Conservation (phyloP, 2,797 vertebrate species). For the Bradypus variegatus region DNA sequence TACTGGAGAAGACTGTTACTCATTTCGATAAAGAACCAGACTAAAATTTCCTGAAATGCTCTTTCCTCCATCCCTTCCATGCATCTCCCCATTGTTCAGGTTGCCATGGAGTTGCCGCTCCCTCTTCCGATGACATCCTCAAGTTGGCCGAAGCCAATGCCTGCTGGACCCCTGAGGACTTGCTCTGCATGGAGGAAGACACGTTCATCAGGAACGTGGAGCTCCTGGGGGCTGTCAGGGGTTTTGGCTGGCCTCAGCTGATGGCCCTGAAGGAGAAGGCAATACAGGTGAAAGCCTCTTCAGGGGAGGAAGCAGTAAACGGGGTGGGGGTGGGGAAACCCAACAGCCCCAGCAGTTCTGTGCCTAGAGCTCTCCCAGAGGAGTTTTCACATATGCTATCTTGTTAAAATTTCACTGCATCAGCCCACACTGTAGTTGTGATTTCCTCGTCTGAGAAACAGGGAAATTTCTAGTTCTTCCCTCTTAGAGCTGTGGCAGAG, state of each 20-base stretch:
- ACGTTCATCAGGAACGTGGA: slow-evolving; percentile 74
- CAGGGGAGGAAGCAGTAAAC: slow-evolving; percentile 5
- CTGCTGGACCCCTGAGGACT: slow-evolving; percentile 74
- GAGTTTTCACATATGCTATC: background rate
- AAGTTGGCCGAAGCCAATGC: slow-evolving; percentile 75
- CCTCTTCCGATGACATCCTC: slow-evolving; percentile 72
- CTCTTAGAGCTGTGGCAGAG: background rate
- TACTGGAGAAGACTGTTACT: background rate
- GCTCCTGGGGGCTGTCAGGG: slow-evolving; percentile 71
- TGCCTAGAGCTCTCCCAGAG: rapidly evolving
- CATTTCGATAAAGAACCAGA: background rate
- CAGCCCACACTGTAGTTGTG: background rate
- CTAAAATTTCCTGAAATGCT: background rate
- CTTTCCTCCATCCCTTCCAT: background rate
- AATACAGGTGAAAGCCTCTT: slow-evolving; percentile 68
- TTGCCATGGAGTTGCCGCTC: slow-evolving; percentile 67
- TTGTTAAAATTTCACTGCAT: background rate
- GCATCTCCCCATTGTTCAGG: slow-evolving; percentile 57
- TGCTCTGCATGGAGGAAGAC: slow-evolving; percentile 72
- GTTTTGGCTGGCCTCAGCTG: slow-evolving; percentile 72
- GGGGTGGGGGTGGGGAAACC: background rate
- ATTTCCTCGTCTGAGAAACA: background rate
- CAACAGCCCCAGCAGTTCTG: background rate
- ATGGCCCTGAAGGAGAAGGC: slow-evolving; percentile 76
- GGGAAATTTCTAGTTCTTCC: background rate